Conservation (phyloP, 2,113 vertebrate genomes). For the Ptyas mucosa region DNA sequence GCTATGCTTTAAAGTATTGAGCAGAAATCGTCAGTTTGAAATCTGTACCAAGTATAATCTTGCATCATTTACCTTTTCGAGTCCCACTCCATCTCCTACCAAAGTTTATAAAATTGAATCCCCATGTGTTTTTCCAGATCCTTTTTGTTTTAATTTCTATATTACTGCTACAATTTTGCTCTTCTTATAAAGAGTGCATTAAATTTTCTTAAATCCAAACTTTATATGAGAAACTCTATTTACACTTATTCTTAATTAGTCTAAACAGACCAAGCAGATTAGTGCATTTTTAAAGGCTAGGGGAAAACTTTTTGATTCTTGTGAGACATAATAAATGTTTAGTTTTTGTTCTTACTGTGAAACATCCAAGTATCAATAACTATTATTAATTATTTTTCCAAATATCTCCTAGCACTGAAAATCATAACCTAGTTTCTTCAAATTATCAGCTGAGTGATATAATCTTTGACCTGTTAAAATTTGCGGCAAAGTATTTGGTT, state of each 20-base stretch:
- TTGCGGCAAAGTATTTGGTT: slow-evolving; percentile 85
- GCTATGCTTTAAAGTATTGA: background rate
- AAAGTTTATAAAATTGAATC: background rate
- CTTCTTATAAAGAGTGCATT: background rate
- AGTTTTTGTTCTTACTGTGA: background rate
- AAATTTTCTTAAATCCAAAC: background rate
- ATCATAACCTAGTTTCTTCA: slow-evolving; percentile 85
- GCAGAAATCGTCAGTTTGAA: background rate
- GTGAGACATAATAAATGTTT: background rate
- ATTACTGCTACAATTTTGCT: background rate
- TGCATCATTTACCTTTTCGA: background rate
- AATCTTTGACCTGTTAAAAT: slow-evolving; percentile 90
- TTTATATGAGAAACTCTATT: background rate
- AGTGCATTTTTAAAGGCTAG: background rate
- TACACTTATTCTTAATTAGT: background rate
- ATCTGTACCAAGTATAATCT: background rate
- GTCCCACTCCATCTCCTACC: background rate
- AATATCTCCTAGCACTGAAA: slow-evolving; percentile 74
- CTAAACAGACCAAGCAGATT: background rate
- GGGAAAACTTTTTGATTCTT: background rate
- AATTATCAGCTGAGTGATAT: slow-evolving; percentile 94
- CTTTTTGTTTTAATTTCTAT: background rate
- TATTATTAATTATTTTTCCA: slow-evolving; percentile 17
- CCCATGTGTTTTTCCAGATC: background rate
- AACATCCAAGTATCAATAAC: background rate